Base-by-base conservation (phyloP, 1,140 invertebrate genomes). In the Drosophila auraria region DNA sequence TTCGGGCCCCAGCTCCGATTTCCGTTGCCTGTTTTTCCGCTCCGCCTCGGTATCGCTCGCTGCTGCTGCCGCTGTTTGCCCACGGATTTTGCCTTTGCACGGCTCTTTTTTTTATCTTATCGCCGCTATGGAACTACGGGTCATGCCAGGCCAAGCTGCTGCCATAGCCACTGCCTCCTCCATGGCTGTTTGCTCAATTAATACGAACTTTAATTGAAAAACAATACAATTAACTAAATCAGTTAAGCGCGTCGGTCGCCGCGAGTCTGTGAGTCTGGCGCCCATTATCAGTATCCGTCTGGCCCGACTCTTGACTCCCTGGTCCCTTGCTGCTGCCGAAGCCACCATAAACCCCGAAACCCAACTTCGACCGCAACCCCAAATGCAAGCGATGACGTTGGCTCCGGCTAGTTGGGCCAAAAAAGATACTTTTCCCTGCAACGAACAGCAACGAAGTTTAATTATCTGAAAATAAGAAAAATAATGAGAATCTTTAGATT, bases 171-270 rank as follows among this genome's bases (percentile, higher is more conserved):
- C 33, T 47, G 53, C 50, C 20, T 15, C 3, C 51, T 11, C 27
- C 53, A 42, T 20, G 11, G 74, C 30, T 81, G 86, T 90, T 90
- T 90, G 76, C 86, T 80, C 87, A 90, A 90, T 90, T 91, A 91
- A 90, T 82, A 91, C 72, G 65, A 90, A 86, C 75, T 91, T 82
- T 90, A 91, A 90, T 90, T 90, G 86, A 91, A 90, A 91, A 91
- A 91, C 87, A 90, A 90, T 90, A 89, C 82, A 91, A 90, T 90
- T 90, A 90, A 86, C 86, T 90, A 91, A 90, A 91, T 90, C 86
- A 84, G 86, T 86, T 89, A 89, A 83, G 83, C 83, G 81, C 84
- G 69, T 83, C 73, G 70, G 44, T 73, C 80, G 75, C 45, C 63
- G 33, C 59, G 51, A 50, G 66, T 25, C 38, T 50, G 47, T 14